Evolutionary conservation across 2,888 invertebrate species (phyloP).

Genomic region (Nematopogon swammerdamellus): DNA sequence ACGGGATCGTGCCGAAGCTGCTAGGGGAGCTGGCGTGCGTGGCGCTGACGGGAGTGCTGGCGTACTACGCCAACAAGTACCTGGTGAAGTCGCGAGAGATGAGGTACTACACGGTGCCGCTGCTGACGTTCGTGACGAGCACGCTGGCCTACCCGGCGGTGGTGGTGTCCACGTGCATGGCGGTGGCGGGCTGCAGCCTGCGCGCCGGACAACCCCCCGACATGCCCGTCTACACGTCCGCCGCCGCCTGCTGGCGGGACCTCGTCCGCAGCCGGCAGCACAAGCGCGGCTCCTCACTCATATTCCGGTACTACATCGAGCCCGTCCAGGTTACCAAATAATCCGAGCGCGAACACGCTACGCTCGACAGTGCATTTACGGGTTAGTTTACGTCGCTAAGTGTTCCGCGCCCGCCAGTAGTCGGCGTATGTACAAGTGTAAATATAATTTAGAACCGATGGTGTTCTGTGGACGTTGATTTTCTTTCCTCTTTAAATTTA

Average conservation of each 20-base stretch:
- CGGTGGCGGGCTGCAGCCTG: constrained; percentile 75
- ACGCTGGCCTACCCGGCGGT: constrained; percentile 90
- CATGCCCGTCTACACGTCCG: constrained; percentile 78
- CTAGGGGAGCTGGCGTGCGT: constrained; percentile 81
- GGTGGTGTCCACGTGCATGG: constrained; percentile 90
- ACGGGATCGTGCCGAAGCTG: constrained; percentile 84
- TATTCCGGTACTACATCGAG: constrained; percentile 68
- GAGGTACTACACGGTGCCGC: constrained; percentile 53
- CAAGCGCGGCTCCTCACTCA: constrained; percentile 81
- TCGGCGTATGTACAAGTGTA: constrained; percentile 14
- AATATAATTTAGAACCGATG: constrained; percentile 28
- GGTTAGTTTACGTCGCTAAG: constrained; percentile 44
- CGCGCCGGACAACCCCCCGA: constrained; percentile 78
- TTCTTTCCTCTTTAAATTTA: background rate
- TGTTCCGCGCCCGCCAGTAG: constrained; percentile 50
- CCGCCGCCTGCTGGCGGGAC: constrained; percentile 84
- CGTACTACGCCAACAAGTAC: constrained; percentile 78
- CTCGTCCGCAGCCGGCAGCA: constrained; percentile 71
- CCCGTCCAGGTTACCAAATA: constrained; percentile 33
- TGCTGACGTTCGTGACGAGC: constrained; percentile 70
- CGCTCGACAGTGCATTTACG: constrained; percentile 27
- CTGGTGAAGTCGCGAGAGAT: constrained; percentile 69
- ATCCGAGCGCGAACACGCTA: no score
- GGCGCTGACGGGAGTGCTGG: constrained; percentile 70
- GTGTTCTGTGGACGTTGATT: background rate